A percentile compares a stretch with the other conserved stretches of the same genome.
Evolutionary conservation across 1,140 invertebrate genomes (phyloP).

Genomic region (Eurosta solidaginis): DNA sequence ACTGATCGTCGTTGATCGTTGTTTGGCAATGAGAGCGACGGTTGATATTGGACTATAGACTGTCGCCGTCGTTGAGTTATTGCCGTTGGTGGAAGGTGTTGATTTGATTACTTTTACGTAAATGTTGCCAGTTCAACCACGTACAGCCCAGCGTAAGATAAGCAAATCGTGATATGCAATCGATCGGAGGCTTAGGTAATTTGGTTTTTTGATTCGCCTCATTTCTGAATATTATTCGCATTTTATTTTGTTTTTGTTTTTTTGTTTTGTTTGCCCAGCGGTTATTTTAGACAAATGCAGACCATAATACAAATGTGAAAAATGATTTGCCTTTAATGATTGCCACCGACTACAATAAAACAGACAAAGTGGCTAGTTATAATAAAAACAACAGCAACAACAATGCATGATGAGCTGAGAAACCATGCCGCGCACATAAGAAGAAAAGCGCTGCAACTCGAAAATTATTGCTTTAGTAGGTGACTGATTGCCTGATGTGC

Average conservation of each 20-base stretch:
- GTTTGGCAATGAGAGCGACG: too few species aligned
- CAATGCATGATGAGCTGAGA: not conserved
- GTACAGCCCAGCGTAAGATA: not conserved
- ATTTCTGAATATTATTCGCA: not conserved
- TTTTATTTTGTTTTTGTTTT: not conserved
- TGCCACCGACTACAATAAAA: constrained; percentile 44
- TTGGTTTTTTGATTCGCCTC: not conserved
- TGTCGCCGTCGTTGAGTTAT: not conserved
- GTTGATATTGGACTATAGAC: not conserved
- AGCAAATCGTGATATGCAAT: constrained; percentile 33
- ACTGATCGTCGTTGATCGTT: too few species aligned
- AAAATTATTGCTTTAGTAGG: not conserved
- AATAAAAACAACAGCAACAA: not conserved
- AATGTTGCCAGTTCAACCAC: not conserved
- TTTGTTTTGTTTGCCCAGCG: not conserved
- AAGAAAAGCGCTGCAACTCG: not conserved
- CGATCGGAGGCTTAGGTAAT: not conserved
- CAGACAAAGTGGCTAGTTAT: not conserved
- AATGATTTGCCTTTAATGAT: constrained; percentile 60
- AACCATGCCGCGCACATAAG: not conserved
- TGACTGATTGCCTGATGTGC: not conserved
- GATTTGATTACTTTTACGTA: constrained; percentile 58
- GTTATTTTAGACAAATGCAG: not conserved
- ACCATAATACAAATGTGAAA: constrained; percentile 51
- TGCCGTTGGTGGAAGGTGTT: constrained; percentile 51